Evolutionary conservation across 2,888 invertebrate genomes (phyloP).

Genomic region (Nudaria mundana): DNA sequence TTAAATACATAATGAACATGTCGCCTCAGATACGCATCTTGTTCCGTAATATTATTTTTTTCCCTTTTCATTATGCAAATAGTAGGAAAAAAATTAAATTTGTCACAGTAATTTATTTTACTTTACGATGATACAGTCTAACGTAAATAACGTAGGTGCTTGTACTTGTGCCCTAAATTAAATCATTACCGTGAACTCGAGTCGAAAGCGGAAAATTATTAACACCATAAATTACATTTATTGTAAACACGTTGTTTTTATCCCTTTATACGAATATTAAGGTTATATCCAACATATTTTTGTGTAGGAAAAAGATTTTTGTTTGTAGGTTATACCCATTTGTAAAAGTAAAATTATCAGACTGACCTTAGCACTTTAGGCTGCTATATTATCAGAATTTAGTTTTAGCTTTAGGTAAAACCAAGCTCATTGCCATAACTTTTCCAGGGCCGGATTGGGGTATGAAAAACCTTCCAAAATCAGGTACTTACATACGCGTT

Average conservation of each 20-base stretch:
- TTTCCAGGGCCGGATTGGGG: too few relatives aligned
- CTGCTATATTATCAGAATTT: too few relatives aligned
- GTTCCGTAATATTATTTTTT: constrained; percentile 17
- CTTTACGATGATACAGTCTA: constrained; percentile 8
- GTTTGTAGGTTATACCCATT: too few relatives aligned
- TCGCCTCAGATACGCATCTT: constrained; percentile 25
- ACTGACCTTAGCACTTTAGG: too few relatives aligned
- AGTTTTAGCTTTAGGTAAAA: too few relatives aligned
- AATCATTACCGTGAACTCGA: constrained; percentile 6
- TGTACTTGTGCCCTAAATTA: constrained; percentile 7
- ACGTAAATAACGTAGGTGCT: constrained; percentile 7
- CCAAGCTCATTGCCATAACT: too few relatives aligned
- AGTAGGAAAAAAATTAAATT: constrained; percentile 24
- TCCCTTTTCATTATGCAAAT: constrained; percentile 28
- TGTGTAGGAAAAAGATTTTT: too few relatives aligned
- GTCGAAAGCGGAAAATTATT: background rate
- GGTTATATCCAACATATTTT: too few relatives aligned
- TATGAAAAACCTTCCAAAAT: too few relatives aligned
- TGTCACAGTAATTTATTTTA: constrained; percentile 17
- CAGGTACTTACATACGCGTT: too few relatives aligned
- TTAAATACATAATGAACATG: constrained; percentile 34
- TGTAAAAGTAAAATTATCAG: too few relatives aligned
- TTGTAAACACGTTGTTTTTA: background rate
- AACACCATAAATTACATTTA: background rate
- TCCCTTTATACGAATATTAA: background rate